Conservation (phyloP, 2,888 invertebrate genomes). For the Ectobius pallidus region DNA sequence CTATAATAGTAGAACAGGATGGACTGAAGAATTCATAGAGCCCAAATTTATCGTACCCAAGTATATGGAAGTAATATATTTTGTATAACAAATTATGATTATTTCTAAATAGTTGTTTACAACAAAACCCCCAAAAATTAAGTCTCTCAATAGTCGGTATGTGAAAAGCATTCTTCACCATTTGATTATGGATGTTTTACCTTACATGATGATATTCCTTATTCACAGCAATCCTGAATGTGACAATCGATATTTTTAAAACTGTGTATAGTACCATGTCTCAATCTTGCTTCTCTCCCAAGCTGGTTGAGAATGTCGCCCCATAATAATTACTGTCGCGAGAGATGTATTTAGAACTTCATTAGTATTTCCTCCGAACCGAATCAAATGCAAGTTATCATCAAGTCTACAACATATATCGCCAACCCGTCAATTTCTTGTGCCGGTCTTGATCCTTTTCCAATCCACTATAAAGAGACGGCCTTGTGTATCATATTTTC, state of each 20-base stretch:
- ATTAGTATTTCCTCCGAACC: conserved; percentile 9
- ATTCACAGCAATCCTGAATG: too few relatives aligned
- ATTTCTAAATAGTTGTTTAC: too few relatives aligned
- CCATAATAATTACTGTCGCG: conserved; percentile 25
- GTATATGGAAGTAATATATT: too few relatives aligned
- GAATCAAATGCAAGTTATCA: conserved; percentile 14
- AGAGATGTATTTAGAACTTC: conserved; percentile 20
- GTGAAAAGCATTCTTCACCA: too few relatives aligned
- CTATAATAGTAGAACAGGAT: too few relatives aligned
- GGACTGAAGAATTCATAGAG: too few relatives aligned
- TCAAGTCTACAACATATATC: neutral
- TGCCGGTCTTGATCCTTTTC: neutral
- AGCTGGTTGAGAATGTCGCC: conserved; percentile 14
- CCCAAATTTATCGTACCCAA: too few relatives aligned
- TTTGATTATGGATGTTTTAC: too few relatives aligned
- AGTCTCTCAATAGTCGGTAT: too few relatives aligned
- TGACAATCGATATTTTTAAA: neutral
- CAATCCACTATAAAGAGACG: neutral
- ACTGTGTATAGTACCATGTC: neutral
- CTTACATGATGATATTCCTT: too few relatives aligned
- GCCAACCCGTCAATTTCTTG: conserved; percentile 15
- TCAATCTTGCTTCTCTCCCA: neutral
- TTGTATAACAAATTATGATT: too few relatives aligned
- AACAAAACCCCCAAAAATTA: too few relatives aligned
- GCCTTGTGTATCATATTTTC: neutral